Conservation (phyloP, 1,140 invertebrate genomes). For the Drosophila paulistorum region DNA sequence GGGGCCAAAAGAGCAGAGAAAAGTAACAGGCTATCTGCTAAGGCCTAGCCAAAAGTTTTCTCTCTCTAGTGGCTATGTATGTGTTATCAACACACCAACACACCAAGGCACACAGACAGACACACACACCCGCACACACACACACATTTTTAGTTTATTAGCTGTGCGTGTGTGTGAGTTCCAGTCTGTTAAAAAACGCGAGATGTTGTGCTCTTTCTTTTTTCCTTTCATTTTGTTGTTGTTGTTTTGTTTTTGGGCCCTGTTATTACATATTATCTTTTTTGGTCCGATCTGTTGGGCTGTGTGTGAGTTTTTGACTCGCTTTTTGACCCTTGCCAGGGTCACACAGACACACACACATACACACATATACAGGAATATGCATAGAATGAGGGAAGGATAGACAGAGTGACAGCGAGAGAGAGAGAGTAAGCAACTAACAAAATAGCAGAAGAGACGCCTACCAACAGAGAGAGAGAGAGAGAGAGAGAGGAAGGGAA, state of each 20-base stretch:
- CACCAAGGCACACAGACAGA: conserved; percentile 18
- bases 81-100: conserved; percentile 36
- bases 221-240: no score
- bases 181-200: conserved; percentile 21
- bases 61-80: conserved; percentile 30
- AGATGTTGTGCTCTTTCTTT: conserved; percentile 16
- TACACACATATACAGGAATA: not conserved
- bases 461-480: not conserved
- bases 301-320: conserved; percentile 15
- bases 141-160: conserved; percentile 56
- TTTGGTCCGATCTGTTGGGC: conserved; percentile 14
- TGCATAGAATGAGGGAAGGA: conserved; percentile 2
- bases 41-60: conserved; percentile 50
- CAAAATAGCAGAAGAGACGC: not conserved
- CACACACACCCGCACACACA: conserved; percentile 11
- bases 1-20: conserved; percentile 3
- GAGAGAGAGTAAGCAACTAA: not conserved
- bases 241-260: not conserved
- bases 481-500: not conserved
- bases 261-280: conserved; percentile 19
- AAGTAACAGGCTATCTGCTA: conserved; percentile 50
- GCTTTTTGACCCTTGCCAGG: conserved; percentile 12
- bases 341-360: conserved; percentile 13
- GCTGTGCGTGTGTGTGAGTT: conserved; percentile 13
- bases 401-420: not conserved